These are phyloP conservation scores for Ctena decussata DNA, from an alignment of 2,888 invertebrate species.

Conservation along the genomic window DNA sequence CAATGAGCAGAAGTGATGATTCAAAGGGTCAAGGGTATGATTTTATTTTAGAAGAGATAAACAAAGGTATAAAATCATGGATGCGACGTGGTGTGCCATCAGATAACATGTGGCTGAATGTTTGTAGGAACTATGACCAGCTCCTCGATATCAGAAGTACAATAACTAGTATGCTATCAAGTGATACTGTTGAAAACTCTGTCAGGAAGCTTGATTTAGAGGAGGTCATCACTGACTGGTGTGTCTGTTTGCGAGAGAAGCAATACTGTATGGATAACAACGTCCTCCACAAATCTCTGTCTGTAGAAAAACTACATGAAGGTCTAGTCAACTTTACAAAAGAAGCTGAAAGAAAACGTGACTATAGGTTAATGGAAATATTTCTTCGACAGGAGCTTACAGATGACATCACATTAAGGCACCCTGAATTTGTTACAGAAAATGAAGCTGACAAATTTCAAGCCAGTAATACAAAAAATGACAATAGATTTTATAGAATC, in stretches of 20 bases:
- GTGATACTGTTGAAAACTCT: background rate
- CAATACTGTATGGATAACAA: background rate
- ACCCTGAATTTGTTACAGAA: too few relatives aligned
- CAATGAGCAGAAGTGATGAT: conserved; percentile 7
- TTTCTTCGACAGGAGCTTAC: background rate
- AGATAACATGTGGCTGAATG: background rate
- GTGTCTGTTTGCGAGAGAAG: background rate
- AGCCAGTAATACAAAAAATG: too few relatives aligned
- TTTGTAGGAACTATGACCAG: background rate
- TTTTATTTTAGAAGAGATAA: conserved; percentile 27
- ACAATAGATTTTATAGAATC: background rate
- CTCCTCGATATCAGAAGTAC: background rate
- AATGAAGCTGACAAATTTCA: too few relatives aligned
- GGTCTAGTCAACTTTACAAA: background rate
- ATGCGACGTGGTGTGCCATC: background rate
- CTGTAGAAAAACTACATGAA: background rate
- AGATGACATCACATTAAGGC: background rate
- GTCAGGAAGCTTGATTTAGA: background rate
- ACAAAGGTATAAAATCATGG: conserved; percentile 16
- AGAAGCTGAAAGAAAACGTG: background rate
- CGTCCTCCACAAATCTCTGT: background rate
- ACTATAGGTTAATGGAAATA: background rate
- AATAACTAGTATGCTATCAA: background rate
- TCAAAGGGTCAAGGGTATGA: conserved; percentile 35
- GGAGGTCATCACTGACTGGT: background rate